Evolutionary conservation across 2,797 vertebrate species (phyloP), one percentile per base, ranked within the genome.

Genomic region (Gymnopithys bicolor): DNA sequence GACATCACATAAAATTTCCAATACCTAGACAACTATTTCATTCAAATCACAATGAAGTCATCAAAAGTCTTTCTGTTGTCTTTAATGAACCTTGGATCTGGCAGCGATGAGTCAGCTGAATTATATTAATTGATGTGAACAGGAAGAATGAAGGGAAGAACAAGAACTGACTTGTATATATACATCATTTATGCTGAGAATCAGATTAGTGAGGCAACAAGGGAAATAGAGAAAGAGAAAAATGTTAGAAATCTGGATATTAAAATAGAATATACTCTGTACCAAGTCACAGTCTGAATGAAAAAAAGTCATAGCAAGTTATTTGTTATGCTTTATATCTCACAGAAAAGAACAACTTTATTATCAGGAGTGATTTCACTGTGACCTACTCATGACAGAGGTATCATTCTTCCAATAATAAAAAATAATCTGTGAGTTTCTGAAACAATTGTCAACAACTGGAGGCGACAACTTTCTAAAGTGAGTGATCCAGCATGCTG

Each of bases 61-160:
- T 68, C 52, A n/a, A 21, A 66, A 91, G 10, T 48, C 45, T 92
- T 81, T 59, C 46, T 78, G 45, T n/a, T 80, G 11, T 78, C 62
- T 66, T 51, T 25, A 78, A 6, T n/a, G 46, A 90, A 62, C 24
- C 35, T 55, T 76, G 55, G 35, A 41, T 71, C 28, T 51, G 55
- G 19, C 24, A 83, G 49, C 33, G 37, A 43, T 84, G 82, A 92
- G 60, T 55, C 67, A 83, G 66, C 8, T 81, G 58, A 92, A 33
- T 69, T 14, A 81, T 59, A 79, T 37, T 84, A 90, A 91, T 78
- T 91, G 81, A 69, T 84, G 48, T 0, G 3, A 93, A 66, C 43
- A 76, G 78, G 21, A 89, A 94, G 71, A 95, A 79, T 25, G 37
- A 93, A 66, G 43, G 35, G 37, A 79, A 81, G 39, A 89, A 83